Conservation (phyloP, 2,113 vertebrate species). For the Brevimyrus niger region DNA sequence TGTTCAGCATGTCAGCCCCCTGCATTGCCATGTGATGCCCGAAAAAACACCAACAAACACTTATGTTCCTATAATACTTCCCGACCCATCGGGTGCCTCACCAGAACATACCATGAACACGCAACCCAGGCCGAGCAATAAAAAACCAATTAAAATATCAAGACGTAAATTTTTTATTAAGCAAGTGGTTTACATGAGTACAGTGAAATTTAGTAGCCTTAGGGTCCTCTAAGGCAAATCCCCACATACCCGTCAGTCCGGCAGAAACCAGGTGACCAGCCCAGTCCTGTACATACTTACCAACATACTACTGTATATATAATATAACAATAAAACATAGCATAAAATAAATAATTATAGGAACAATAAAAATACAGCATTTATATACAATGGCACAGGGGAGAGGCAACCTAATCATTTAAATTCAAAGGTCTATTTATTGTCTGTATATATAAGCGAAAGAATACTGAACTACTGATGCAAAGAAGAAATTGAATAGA, state of each 20-base stretch:
- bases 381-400: neutral
- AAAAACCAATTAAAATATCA: neutral
- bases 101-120: neutral
- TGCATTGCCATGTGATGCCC: neutral
- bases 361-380: neutral
- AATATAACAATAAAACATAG: neutral
- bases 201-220: neutral
- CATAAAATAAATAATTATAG: neutral
- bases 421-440: neutral
- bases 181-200: neutral
- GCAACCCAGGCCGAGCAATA: neutral
- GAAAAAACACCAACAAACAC: neutral
- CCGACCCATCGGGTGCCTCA: neutral
- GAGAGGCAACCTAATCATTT: neutral
- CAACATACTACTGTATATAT: neutral
- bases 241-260: too few species aligned
- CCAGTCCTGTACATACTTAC: neutral
- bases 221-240: too few species aligned
- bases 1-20: neutral
- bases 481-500: neutral
- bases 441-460: neutral
- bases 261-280: too few species aligned
- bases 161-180: neutral
- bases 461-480: neutral
- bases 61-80: neutral